Base-by-base conservation (phyloP, 2,113 vertebrate genomes). In the Fulmarus glacialis region DNA sequence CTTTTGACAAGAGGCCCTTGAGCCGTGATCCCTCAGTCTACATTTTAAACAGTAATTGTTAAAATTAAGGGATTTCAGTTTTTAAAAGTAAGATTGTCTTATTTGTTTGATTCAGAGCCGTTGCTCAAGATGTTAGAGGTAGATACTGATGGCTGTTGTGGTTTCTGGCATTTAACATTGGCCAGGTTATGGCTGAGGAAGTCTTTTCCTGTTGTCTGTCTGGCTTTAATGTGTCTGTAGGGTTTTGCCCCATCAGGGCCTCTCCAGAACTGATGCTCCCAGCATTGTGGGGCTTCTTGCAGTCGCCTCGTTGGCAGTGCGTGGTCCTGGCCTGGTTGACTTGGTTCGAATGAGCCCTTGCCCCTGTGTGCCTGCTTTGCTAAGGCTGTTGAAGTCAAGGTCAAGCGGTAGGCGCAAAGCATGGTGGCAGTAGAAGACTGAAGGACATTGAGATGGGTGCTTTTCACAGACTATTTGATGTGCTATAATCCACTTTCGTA, bases 401-500 rank as follows among this genome's bases (percentile, higher is more conserved):
- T 36, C 52, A 59, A 86, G 68, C 2, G 1, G 52, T 15, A 80
- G 24, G 8, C 6, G 7, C 60, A 87, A 72, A 55, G 52, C 50
- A 36, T 4, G 4, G 58, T 77, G 72, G 52, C 64, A 34, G 60
- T 20, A 24, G 70, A 82, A 87, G 45, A 40, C 73, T 87, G 73
- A 85, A 91, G 86, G 86, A 48, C 17, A 5, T 52, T 38, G 77
- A 59, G 50, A 56, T 81, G 62, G 74, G 47, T 95, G 89, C 71
- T 90, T 94, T 90, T 71, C 40, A 15, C 38, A 82, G 70, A 30
- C 89, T 90, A 23, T 81, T 86, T 92, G 93, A 75, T 34, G 40
- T 90, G 55, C 78, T 89, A 34, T 90, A 94, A 87, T 94, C 56
- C 27, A 48, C 67, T 93, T 94, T 30, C 62, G 43, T 97, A 62